phyloP scores from a whole-genome alignment of 64 coral and sea anemone genomes.

The Dendrophyllia cribrosa region DNA sequence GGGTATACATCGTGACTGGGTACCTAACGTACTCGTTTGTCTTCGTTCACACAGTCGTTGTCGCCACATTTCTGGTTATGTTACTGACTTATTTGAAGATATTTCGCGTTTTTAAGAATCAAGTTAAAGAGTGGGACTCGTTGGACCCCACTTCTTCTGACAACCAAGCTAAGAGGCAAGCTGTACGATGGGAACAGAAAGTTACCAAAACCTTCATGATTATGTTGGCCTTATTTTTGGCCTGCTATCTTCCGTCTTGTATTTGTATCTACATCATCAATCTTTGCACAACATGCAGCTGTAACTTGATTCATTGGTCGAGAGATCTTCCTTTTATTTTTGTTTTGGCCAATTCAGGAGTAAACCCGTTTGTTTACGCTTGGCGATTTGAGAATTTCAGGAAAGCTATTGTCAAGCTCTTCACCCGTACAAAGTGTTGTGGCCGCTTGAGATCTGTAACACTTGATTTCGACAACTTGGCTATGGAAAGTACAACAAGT shows the following conservation, averaged over 20 bases:
- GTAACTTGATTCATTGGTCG: slow-evolving; percentile 59
- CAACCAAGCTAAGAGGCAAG: slow-evolving; percentile 62
- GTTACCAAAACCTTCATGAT: slow-evolving; percentile 82
- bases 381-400: slow-evolving; percentile 72
- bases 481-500: no score
- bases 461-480: no score
- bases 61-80: slow-evolving; percentile 63
- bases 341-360: slow-evolving; percentile 59
- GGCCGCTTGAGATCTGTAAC: no score
- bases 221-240: slow-evolving; percentile 66
- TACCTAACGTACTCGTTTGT: slow-evolving; percentile 77
- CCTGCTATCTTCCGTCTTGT: slow-evolving; percentile 69
- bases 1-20: slow-evolving; percentile 71
- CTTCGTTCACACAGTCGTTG: slow-evolving; percentile 70
- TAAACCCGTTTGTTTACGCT: slow-evolving; percentile 88
- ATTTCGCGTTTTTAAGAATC: slow-evolving; percentile 47
- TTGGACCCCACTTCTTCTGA: slow-evolving; percentile 19
- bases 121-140: slow-evolving; percentile 44
- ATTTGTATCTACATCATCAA: slow-evolving; percentile 80
- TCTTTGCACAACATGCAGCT: slow-evolving; percentile 73
- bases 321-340: slow-evolving; percentile 80
- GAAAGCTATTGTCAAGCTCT: slow-evolving; percentile 32
- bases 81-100: slow-evolving; percentile 83
- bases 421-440: background rate
- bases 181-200: slow-evolving; percentile 71